Evolutionary conservation across 2,113 vertebrate genomes (phyloP).

Genomic region (Sceloporus tristichus): DNA sequence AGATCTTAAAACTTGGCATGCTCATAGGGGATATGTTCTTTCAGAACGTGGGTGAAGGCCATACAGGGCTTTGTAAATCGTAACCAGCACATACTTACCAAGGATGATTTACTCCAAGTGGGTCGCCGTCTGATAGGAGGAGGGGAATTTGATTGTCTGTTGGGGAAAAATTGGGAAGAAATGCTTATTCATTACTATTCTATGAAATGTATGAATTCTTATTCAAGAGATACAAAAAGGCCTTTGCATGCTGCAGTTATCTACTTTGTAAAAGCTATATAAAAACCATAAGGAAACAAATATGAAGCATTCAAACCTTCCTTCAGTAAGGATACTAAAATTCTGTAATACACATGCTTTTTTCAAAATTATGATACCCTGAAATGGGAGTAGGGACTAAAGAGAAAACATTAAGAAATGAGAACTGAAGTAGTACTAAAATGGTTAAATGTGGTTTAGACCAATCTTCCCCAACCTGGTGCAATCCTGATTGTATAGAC

Average conservation of each 20-base stretch:
- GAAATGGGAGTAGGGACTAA: conserved; percentile 24
- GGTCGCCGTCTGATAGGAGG: conserved; percentile 90
- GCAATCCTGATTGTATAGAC: neutral
- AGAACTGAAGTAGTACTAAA: conserved; percentile 39
- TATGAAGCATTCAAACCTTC: conserved; percentile 37
- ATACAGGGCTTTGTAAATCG: too few species aligned
- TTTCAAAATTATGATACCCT: conserved; percentile 26
- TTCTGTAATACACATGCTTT: conserved; percentile 14
- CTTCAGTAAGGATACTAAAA: conserved; percentile 11
- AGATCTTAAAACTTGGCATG: too few species aligned
- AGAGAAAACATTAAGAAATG: neutral
- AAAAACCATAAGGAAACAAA: conserved; percentile 26
- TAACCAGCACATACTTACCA: conserved; percentile 79
- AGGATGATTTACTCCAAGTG: conserved; percentile 91
- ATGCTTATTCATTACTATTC: conserved; percentile 17
- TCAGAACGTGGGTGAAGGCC: too few species aligned
- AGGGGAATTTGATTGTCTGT: conserved; percentile 91
- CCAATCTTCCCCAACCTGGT: neutral
- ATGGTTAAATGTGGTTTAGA: conserved; percentile 23
- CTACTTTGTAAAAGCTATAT: conserved; percentile 9
- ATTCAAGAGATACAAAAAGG: conserved; percentile 46
- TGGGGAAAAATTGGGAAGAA: conserved; percentile 47
- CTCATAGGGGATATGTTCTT: too few species aligned
- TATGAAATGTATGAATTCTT: conserved; percentile 17
- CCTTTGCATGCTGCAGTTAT: conserved; percentile 26